These are phyloP conservation scores for Brachionus asplanchnoidis DNA, from an alignment of 1,140 invertebrate species.

Conservation along the genomic window DNA sequence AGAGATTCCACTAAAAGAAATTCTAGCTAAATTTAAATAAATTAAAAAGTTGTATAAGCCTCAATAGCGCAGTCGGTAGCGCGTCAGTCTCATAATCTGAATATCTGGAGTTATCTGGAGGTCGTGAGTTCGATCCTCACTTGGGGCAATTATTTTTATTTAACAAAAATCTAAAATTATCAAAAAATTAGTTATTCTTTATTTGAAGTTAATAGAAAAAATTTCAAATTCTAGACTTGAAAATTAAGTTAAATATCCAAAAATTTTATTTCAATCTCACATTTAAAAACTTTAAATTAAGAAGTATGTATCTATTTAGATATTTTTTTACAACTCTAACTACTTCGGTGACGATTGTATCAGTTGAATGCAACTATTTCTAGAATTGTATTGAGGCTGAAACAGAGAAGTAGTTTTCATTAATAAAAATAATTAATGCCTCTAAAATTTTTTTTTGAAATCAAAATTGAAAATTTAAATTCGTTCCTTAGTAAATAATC, in stretches of 20 bases:
- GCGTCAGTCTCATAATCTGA: background rate
- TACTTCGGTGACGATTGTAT: background rate
- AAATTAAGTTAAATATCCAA: background rate
- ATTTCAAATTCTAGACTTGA: background rate
- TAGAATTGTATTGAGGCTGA: background rate
- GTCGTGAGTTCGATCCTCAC: background rate
- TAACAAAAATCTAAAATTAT: background rate
- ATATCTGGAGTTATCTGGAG: background rate
- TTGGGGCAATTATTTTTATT: background rate
- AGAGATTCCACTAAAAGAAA: background rate
- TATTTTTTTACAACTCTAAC: background rate
- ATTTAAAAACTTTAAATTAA: background rate
- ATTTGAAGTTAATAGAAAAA: background rate
- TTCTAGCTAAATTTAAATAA: background rate
- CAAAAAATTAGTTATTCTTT: background rate
- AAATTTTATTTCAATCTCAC: background rate
- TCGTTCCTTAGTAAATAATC: too few species aligned
- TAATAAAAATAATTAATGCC: too few species aligned
- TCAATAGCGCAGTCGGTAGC: slow-evolving; percentile 21
- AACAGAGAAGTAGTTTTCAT: background rate
- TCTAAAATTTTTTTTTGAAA: too few species aligned
- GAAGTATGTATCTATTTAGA: background rate
- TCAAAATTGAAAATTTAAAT: too few species aligned
- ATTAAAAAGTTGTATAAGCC: background rate
- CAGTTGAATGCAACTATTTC: background rate